These are phyloP conservation scores for Actias luna DNA, from an alignment of 2,888 invertebrate genomes.

Conservation along the genomic window DNA sequence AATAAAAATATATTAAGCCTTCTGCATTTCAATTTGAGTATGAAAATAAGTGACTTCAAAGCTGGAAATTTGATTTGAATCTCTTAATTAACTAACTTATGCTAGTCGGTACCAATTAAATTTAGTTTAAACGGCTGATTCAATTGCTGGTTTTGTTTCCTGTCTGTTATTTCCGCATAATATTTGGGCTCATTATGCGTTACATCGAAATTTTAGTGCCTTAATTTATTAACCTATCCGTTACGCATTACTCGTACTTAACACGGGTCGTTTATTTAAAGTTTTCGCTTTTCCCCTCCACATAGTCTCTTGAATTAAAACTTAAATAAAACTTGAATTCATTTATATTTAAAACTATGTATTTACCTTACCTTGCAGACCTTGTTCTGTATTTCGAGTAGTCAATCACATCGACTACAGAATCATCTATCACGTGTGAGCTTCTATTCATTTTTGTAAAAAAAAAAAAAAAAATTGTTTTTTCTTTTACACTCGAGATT, in stretches of 20 bases:
- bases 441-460: too few relatives aligned
- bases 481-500: too few relatives aligned
- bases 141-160: conserved; percentile 3
- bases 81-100: conserved; percentile 13
- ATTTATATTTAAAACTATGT: too few relatives aligned
- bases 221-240: background rate
- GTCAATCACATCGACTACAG: too few relatives aligned
- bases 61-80: conserved; percentile 10
- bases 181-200: background rate
- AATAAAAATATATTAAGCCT: background rate
- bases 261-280: too few relatives aligned
- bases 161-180: background rate
- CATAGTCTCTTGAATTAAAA: too few relatives aligned
- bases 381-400: too few relatives aligned
- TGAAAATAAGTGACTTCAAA: background rate
- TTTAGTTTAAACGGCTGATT: background rate
- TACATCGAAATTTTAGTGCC: background rate
- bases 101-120: conserved; percentile 12
- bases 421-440: too few relatives aligned
- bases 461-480: too few relatives aligned
- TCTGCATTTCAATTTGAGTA: background rate
- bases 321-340: too few relatives aligned
- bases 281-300: too few relatives aligned
- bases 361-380: too few relatives aligned
- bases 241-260: background rate